Conservation (phyloP, 2,888 invertebrate genomes). For the Lissonota sp. region DNA sequence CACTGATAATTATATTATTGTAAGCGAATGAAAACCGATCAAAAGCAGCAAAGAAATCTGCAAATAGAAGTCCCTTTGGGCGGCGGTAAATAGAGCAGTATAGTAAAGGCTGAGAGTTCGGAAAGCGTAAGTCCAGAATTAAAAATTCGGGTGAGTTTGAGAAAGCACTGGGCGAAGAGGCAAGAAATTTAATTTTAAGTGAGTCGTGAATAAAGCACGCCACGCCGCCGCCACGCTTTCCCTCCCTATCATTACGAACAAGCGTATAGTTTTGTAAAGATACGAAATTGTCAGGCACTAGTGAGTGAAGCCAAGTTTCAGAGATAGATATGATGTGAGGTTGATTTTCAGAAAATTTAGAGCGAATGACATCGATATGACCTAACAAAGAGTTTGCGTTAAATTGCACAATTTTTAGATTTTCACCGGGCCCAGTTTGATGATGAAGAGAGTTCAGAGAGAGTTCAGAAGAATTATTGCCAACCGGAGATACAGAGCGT, state of each 20-base stretch:
- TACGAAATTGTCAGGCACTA: background rate
- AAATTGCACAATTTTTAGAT: background rate
- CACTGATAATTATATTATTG: conserved; percentile 2
- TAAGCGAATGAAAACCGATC: background rate
- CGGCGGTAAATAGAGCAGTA: no score
- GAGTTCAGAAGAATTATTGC: no score
- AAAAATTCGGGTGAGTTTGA: background rate
- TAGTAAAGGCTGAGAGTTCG: background rate
- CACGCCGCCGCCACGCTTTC: background rate
- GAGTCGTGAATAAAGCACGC: background rate
- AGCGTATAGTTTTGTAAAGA: background rate
- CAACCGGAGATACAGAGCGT: no score
- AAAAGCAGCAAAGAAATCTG: background rate
- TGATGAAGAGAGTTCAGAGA: no score
- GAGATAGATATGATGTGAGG: background rate
- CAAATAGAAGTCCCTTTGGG: no score
- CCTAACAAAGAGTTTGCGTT: background rate
- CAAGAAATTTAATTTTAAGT: background rate
- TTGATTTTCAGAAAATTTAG: background rate
- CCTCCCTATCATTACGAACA: background rate
- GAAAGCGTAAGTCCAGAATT: background rate
- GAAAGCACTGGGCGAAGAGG: background rate
- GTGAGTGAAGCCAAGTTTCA: background rate
- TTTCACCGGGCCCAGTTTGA: no score
- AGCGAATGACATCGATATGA: background rate